Base-by-base conservation (phyloP, 2,888 invertebrate genomes). In the Drosophila subquinaria region DNA sequence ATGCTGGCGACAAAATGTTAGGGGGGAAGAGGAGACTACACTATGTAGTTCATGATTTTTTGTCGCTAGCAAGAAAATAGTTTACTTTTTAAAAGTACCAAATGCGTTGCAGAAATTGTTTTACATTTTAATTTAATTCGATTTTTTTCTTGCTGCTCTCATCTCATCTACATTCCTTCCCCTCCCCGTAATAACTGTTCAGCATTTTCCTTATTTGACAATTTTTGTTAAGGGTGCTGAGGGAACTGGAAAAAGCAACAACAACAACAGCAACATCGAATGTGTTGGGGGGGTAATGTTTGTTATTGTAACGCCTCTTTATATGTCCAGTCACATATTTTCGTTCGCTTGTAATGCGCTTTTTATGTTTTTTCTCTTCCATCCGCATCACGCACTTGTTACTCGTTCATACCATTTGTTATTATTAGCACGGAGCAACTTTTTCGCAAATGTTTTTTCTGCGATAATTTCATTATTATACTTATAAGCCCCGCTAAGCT, bases 51-150 rank as follows among this genome's bases (percentile, higher is more conserved):
- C 38, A 35, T 47, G 40, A 17, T 23, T 13, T 13, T 30, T 30
- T 50, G 50, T 60, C 27, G 33, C 9, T 50, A 50, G 53, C 36
- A 67, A 63, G 51, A 62, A 76, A 68, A 79, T 70, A 76, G 70
- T 76, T 76, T 60, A 38, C 63, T 69, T 71, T 70, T 73, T 53
- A 27, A 68, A 50, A 45, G 53, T 52, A 55, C n/a, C n/a, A 17
- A 59, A 36, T 57, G 47, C 38, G 40, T 36, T 36, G 65, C 35
- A 50, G 36, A 74, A 77, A 75, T 68, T 66, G 64, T 74, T 82
- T 73, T 61, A 73, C 73, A 79, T 73, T 77, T 79, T 55, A 74
- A 79, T 84, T 84, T 69, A 77, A 84, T 73, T 79, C 52, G 17
- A 72, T 23, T 15, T 45, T 43, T 23, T 20, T 27, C 27, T n/a